These are phyloP conservation scores for Podocnemis expansa DNA, from an alignment of 2,113 vertebrate genomes.

Conservation along the genomic window DNA sequence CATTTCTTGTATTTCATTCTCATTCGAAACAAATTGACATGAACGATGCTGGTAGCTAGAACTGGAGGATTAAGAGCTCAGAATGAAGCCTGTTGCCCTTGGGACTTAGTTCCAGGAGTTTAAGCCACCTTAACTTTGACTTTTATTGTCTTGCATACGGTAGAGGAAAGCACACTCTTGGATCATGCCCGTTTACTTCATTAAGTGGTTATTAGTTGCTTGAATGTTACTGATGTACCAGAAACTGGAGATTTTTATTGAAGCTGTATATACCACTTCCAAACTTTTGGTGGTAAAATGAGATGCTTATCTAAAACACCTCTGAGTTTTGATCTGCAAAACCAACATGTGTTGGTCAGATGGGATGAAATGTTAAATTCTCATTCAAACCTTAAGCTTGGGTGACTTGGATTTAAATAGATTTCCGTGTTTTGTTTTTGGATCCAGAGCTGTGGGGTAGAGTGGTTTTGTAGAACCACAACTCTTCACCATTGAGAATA, in stretches of 20 bases:
- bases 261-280: background rate
- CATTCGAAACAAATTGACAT: background rate
- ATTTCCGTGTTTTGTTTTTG: background rate
- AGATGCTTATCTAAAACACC: background rate
- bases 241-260: background rate
- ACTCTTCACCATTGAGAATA: background rate
- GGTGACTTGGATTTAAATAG: background rate
- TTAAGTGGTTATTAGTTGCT: no score
- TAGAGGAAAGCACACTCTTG: no score
- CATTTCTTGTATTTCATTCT: background rate
- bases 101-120: background rate
- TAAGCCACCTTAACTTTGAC: background rate
- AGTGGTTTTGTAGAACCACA: background rate
- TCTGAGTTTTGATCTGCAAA: background rate
- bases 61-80: background rate
- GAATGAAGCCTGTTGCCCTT: background rate
- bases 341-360: background rate
- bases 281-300: background rate
- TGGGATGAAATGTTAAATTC: background rate
- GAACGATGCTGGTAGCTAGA: background rate
- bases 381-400: background rate
- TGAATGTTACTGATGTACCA: background rate
- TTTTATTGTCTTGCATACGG: no score
- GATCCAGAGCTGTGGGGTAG: background rate
- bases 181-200: no score